Base-by-base conservation (phyloP, 2,888 invertebrate species). In the Macrophya alboannulata region DNA sequence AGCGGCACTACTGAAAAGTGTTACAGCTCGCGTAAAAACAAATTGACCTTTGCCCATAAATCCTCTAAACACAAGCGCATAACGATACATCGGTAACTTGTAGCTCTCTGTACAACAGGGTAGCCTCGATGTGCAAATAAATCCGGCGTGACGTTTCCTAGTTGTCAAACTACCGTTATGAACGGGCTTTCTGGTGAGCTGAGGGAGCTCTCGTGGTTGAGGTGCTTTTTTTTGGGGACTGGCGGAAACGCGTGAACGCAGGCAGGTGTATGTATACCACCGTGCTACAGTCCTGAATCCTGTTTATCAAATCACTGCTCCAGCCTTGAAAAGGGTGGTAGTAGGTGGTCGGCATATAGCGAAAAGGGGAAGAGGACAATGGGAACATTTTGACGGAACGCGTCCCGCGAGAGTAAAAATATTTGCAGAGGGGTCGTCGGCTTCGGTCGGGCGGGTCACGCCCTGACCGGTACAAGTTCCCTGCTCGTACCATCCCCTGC, bases 361-460 rank as follows among this genome's bases (percentile, higher is more conserved):
- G 84, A 86, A 88, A 86, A 86, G 87, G 87, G 87, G 79, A 85
- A 87, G 87, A 87, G 89, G 89, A 90, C 90, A 90, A 90, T 89
- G 89, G 87, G 87, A 88, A 88, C 90, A 89, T 89, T 90, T 89
- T 89, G 89, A 88, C 87, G 89, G 88, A 88, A 89, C 88, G 85
- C 88, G 86, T 86, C 88, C 89, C 88, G 88, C 88, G 86, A 88
- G 89, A 88, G 87, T 87, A 89, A 89, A 90, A 90, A 89, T 90
- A 90, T 89, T 90, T 90, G 89, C 89, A 85, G 87, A 88, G 86
- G 88, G 87, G 88, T 86, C 86, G 84, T 87, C 85, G 62, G 81
- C 81, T 81, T 55, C 86, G 72, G 86, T 86, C 87, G 74, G 84
- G 25, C 83, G 87, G 84, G 88, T 81, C 74, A 83, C 43, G 81